A percentile compares a stretch with the other conserved stretches of the same genome.
Evolutionary conservation across 2,888 invertebrate genomes (phyloP).

Genomic region (Nymphalis urticae): DNA sequence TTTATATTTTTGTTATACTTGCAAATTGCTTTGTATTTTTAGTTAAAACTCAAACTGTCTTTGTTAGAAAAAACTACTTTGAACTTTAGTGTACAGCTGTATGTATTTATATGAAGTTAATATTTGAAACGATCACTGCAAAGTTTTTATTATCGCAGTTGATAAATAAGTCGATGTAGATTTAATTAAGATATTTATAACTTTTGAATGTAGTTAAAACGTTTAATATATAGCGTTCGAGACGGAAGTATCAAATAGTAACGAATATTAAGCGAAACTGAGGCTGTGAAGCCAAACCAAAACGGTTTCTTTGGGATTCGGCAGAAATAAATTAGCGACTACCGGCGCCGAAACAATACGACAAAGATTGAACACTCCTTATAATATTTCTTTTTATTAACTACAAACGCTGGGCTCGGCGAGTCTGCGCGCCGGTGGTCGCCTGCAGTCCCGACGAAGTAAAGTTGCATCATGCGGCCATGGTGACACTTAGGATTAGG

Average conservation of each 20-base stretch:
- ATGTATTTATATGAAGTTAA: constrained; percentile 9
- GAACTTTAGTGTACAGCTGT: constrained; percentile 9
- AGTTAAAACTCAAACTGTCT: constrained; percentile 21
- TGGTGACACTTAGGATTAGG: constrained; percentile 72
- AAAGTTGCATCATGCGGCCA: constrained; percentile 78
- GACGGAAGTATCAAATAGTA: constrained; percentile 55
- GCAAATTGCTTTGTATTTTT: constrained; percentile 36
- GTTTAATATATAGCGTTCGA: constrained; percentile 34
- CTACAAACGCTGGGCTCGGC: background rate
- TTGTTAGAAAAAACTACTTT: constrained; percentile 3
- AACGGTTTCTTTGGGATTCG: constrained; percentile 56
- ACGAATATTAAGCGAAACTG: constrained; percentile 60
- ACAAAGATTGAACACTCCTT: background rate
- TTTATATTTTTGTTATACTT: constrained; percentile 59
- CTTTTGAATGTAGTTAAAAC: constrained; percentile 28
- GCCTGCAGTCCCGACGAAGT: constrained; percentile 53
- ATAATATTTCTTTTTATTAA: too few species aligned
- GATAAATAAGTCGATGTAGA: constrained; percentile 21
- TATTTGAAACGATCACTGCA: background rate
- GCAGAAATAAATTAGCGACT: constrained; percentile 30
- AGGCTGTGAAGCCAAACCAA: constrained; percentile 76
- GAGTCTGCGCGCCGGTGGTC: constrained; percentile 4
- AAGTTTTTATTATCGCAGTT: constrained; percentile 6
- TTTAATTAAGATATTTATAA: constrained; percentile 25
- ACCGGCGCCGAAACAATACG: constrained; percentile 4